A percentile compares a stretch with the other conserved stretches of the same genome.
phyloP scores from a whole-genome alignment of 2,888 invertebrate genomes.

The Esperia sulphurella region DNA sequence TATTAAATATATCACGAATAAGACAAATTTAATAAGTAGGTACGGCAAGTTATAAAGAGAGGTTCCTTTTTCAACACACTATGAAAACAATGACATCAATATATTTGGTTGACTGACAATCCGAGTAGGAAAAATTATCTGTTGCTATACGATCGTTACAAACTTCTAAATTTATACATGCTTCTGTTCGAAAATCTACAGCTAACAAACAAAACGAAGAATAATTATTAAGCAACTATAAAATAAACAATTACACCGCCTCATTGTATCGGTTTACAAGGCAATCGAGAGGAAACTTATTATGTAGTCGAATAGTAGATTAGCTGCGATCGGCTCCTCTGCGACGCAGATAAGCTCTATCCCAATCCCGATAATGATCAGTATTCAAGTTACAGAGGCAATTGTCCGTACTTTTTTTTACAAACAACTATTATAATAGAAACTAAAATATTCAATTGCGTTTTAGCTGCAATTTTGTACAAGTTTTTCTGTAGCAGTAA shows the following conservation, averaged over 20 bases:
- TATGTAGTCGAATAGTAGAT: conserved; percentile 55
- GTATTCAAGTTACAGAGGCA: conserved; percentile 68
- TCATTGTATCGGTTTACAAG: conserved; percentile 28
- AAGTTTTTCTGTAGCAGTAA: conserved; percentile 54
- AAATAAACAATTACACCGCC: conserved; percentile 8
- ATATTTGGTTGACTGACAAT: too few relatives aligned
- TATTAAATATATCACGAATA: not conserved
- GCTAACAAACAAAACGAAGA: not conserved
- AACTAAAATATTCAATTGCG: conserved; percentile 65
- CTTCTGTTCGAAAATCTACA: not conserved
- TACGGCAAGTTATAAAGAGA: too few relatives aligned
- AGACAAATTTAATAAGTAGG: not conserved
- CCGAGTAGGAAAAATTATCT: too few relatives aligned
- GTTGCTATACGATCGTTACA: too few relatives aligned
- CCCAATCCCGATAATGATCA: conserved; percentile 69
- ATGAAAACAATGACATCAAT: too few relatives aligned
- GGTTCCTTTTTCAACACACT: not conserved
- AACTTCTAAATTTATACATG: too few relatives aligned
- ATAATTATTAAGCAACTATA: not conserved
- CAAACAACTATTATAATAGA: conserved; percentile 38
- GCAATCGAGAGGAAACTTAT: conserved; percentile 62
- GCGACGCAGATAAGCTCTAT: conserved; percentile 63
- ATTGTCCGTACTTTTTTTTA: conserved; percentile 65
- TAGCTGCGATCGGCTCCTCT: conserved; percentile 62
- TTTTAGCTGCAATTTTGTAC: conserved; percentile 62